Conservation (phyloP, 2,888 invertebrate species). For the Tachystola acroxantha region DNA sequence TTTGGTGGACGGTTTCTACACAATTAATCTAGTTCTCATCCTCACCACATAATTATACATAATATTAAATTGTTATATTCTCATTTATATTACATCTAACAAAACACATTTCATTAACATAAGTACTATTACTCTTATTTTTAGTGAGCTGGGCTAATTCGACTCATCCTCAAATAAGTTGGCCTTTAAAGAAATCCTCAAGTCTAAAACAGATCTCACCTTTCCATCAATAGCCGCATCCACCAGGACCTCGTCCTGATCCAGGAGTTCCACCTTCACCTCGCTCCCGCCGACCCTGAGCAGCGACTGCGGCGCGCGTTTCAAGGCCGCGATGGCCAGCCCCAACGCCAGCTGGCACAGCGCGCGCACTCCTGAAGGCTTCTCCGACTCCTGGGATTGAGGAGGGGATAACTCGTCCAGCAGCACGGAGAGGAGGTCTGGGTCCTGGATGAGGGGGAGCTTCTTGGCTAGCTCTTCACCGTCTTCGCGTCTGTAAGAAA, state of each 20-base stretch:
- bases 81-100: too few species aligned
- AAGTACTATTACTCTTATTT: too few species aligned
- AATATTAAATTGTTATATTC: too few species aligned
- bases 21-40: too few species aligned
- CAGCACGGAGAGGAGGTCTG: constrained; percentile 73
- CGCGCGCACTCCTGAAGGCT: constrained; percentile 26
- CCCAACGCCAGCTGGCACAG: constrained; percentile 56
- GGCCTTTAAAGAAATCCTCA: too few species aligned
- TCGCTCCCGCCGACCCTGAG: constrained; percentile 33
- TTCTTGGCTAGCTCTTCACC: constrained; percentile 84
- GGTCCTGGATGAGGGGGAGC: constrained; percentile 81
- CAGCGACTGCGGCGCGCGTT: constrained; percentile 60
- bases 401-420: constrained; percentile 67
- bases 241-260: constrained; percentile 88
- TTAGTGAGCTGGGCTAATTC: too few species aligned
- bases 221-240: constrained; percentile 88
- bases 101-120: too few species aligned
- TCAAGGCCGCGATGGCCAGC: constrained; percentile 55
- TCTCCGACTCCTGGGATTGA: constrained; percentile 23
- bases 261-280: constrained; percentile 57
- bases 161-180: too few species aligned
- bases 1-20: too few species aligned
- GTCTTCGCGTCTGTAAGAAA: constrained; percentile 79
- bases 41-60: too few species aligned
- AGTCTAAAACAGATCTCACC: too few species aligned